Conservation (phyloP, 1,140 invertebrate species). For the Drosophila bifasciata region DNA sequence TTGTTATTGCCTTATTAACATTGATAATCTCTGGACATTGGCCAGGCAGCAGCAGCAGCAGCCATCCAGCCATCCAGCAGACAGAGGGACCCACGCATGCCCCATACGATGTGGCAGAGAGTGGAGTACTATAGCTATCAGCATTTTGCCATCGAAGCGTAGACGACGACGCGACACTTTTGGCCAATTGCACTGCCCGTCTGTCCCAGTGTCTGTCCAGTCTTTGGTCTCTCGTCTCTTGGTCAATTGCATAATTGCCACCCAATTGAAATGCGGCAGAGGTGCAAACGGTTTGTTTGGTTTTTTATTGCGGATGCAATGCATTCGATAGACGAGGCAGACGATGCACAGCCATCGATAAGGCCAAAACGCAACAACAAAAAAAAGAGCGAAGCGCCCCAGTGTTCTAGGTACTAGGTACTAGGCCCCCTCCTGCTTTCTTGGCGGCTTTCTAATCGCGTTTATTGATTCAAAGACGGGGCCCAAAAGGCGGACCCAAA, state of each 20-base stretch:
- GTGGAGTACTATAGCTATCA: slow-evolving; percentile 26
- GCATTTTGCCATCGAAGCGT: slow-evolving; percentile 58
- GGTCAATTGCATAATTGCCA: slow-evolving; percentile 72
- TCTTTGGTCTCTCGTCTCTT: slow-evolving; percentile 2
- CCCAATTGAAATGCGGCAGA: slow-evolving; percentile 65
- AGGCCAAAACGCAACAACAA: slow-evolving; percentile 31
- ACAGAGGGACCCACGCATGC: slow-evolving; percentile 59
- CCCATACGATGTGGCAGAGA: slow-evolving; percentile 1
- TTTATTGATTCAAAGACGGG: slow-evolving; percentile 59
- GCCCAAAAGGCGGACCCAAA: slow-evolving; percentile 22
- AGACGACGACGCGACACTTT: slow-evolving; percentile 69
- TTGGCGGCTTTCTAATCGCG: slow-evolving; percentile 56
- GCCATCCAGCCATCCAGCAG: slow-evolving; percentile 48
- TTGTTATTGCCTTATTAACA: slow-evolving; percentile 78
- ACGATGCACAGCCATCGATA: slow-evolving; percentile 67
- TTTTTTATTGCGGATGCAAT: slow-evolving; percentile 73
- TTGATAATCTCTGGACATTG: slow-evolving; percentile 78
- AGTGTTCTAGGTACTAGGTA: slow-evolving; percentile 36
- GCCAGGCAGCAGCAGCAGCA: slow-evolving; percentile 47
- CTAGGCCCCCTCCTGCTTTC: no score
- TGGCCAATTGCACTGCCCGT: slow-evolving; percentile 64
- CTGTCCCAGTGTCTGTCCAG: no score
- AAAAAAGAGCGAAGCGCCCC: slow-evolving; percentile 38
- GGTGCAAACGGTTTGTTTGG: slow-evolving; percentile 55
- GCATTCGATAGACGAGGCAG: slow-evolving; percentile 34